Percentiles rank a stretch among this genome's conserved stretches.
Evolutionary conservation across 2,797 vertebrate species (phyloP).

Genomic region (Sitta carolinensis): DNA sequence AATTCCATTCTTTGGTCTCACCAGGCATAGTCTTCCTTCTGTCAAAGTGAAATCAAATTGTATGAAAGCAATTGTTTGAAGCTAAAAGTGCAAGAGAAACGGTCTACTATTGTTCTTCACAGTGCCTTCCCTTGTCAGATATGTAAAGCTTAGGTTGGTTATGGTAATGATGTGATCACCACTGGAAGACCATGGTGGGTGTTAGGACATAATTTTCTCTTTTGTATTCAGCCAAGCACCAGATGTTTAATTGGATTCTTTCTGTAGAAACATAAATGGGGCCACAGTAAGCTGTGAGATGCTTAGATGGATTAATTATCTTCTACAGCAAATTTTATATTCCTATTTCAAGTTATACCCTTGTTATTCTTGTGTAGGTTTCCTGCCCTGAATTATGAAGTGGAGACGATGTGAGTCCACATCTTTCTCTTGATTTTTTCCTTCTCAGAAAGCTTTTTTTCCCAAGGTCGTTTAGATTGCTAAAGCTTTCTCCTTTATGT

Average conservation of each 20-base stretch:
- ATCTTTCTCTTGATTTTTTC: not conserved
- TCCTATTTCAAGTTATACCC: not conserved
- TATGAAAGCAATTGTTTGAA: not conserved
- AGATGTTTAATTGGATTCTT: not conserved
- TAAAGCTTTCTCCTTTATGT: not conserved
- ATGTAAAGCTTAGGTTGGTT: not conserved
- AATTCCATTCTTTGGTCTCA: not conserved
- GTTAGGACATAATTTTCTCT: not conserved
- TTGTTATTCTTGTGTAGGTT: not conserved
- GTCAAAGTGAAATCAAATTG: not conserved
- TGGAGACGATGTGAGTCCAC: rapidly evolving
- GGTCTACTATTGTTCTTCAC: not conserved
- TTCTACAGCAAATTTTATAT: not conserved
- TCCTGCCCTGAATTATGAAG: not conserved
- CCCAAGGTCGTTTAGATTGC: not conserved
- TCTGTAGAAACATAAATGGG: not conserved
- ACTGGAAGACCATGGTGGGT: not conserved
- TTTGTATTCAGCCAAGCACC: not conserved
- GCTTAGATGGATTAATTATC: not conserved
- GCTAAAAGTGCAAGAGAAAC: not conserved
- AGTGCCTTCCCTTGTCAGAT: not conserved
- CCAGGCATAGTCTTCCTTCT: not conserved
- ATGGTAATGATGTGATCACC: not conserved
- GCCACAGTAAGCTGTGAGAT: not conserved
- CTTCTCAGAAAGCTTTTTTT: not conserved